These are phyloP conservation scores for Danaus melanippus DNA, from an alignment of 1,140 invertebrate genomes.

Conservation along the genomic window DNA sequence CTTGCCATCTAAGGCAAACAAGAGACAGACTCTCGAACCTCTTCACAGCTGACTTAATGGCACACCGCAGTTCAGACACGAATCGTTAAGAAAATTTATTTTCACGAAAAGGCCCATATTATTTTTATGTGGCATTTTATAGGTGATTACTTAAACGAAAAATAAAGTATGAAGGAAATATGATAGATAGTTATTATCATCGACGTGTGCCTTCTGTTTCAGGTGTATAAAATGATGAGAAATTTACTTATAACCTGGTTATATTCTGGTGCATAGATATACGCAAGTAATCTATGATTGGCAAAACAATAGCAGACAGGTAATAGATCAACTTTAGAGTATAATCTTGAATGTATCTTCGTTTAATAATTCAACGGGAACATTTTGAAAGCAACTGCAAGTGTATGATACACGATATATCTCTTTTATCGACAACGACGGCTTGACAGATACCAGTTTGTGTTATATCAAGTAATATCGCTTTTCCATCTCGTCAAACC, in stretches of 20 bases:
- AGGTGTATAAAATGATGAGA: no score
- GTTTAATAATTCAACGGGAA: no score
- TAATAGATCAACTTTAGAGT: no score
- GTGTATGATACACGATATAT: constrained; percentile 1
- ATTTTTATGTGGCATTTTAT: constrained; percentile 4
- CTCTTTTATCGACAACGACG: constrained; percentile 28
- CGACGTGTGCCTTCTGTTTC: no score
- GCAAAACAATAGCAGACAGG: no score
- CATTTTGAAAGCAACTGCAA: constrained; percentile 1
- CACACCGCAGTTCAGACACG: constrained; percentile 31
- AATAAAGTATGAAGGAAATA: constrained; percentile 3
- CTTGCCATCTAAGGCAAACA: constrained; percentile 69
- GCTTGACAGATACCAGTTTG: constrained; percentile 30
- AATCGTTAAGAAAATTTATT: constrained; percentile 38
- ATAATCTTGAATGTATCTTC: no score
- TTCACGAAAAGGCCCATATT: constrained; percentile 12
- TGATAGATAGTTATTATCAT: no score
- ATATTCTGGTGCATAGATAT: no score
- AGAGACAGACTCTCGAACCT: constrained; percentile 47
- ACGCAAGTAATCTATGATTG: no score
- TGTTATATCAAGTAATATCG: constrained; percentile 19
- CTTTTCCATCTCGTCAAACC: constrained; percentile 15
- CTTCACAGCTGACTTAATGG: constrained; percentile 41
- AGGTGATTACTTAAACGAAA: constrained; percentile 1
- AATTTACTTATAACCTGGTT: no score